These are phyloP conservation scores for Brachionus sp. DNA, from an alignment of 1,140 invertebrate genomes.

Conservation along the genomic window DNA sequence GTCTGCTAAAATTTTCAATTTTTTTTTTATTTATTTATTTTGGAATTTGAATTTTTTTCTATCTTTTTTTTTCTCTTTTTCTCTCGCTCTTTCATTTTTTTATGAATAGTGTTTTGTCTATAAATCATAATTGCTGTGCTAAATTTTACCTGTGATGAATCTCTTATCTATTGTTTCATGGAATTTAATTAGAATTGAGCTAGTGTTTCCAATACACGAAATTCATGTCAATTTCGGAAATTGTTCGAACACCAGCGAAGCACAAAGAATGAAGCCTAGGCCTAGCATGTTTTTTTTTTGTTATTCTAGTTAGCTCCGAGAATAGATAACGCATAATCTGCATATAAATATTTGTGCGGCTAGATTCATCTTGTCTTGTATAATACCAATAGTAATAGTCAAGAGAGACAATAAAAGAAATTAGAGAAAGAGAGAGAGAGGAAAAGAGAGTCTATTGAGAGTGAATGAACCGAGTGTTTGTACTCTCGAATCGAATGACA, in stretches of 20 bases:
- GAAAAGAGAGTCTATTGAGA: not conserved
- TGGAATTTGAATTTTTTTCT: not conserved
- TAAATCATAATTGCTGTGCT: not conserved
- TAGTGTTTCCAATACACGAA: not conserved
- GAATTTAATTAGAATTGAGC: not conserved
- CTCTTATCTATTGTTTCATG: not conserved
- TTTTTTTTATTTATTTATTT: not conserved
- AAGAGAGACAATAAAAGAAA: not conserved
- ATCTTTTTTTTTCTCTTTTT: not conserved
- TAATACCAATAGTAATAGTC: not conserved
- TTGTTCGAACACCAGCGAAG: not conserved
- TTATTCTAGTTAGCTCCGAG: not conserved
- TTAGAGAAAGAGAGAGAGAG: not conserved
- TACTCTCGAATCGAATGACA: constrained; percentile 1
- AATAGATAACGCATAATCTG: not conserved
- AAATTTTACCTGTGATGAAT: not conserved
- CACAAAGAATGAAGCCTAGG: not conserved
- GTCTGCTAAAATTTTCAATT: not conserved
- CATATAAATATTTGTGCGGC: not conserved
- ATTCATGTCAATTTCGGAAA: not conserved
- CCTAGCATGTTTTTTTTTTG: not conserved
- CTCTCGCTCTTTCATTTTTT: not conserved
- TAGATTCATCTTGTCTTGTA: not conserved
- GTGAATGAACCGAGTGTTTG: not conserved
- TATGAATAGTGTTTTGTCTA: not conserved